These are phyloP conservation scores for Tipula lateralis DNA, from an alignment of 2,888 invertebrate species.

Conservation along the genomic window DNA sequence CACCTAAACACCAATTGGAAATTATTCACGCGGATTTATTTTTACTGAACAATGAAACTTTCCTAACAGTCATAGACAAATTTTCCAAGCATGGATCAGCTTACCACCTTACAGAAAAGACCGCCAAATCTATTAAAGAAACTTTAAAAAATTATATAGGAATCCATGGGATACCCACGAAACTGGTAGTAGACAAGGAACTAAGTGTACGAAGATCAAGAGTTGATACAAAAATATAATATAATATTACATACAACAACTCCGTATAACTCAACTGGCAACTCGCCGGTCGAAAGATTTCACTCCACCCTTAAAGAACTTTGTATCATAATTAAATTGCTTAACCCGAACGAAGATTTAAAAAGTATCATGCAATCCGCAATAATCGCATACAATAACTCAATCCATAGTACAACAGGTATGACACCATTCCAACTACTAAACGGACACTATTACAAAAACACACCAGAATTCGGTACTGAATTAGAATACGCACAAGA, in stretches of 20 bases:
- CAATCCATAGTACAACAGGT: too few relatives aligned
- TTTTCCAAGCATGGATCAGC: not conserved
- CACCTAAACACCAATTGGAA: not conserved
- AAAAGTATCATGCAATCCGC: too few relatives aligned
- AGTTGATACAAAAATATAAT: not conserved
- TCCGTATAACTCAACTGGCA: not conserved
- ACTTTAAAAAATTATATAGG: conserved; percentile 30
- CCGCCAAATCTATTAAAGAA: not conserved
- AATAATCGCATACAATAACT: too few relatives aligned
- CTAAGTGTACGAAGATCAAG: not conserved
- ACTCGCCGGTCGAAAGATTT: not conserved
- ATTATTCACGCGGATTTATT: not conserved
- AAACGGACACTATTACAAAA: too few relatives aligned
- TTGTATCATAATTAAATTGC: not conserved
- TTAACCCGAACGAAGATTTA: not conserved
- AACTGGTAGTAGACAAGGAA: conserved; percentile 31
- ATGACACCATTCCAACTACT: too few relatives aligned
- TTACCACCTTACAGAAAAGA: not conserved
- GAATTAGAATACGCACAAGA: too few relatives aligned
- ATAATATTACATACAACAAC: not conserved
- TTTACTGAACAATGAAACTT: not conserved
- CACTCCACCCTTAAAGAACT: not conserved
- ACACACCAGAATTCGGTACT: too few relatives aligned
- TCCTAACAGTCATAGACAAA: not conserved
- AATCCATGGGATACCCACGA: conserved; percentile 31